These are phyloP conservation scores for Thryonomys swinderianus DNA, from an alignment of 2,113 vertebrate species.

Conservation along the genomic window DNA sequence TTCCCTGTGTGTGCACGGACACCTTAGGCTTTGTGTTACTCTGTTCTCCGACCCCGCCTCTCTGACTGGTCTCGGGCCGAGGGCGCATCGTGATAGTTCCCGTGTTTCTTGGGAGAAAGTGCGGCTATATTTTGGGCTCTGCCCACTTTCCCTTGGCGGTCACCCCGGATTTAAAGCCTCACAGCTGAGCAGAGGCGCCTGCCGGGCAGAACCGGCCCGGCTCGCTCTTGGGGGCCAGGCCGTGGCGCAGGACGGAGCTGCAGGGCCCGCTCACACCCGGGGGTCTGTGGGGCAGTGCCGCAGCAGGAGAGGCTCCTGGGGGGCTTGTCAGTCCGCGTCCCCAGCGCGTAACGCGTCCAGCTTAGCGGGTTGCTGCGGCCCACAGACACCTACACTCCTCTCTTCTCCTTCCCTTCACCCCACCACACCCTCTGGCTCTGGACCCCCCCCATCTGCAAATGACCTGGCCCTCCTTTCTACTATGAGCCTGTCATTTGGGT, in stretches of 20 bases:
- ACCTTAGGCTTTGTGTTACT: slow-evolving; percentile 51
- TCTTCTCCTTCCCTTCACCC: too few species aligned
- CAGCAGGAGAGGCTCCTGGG: neutral
- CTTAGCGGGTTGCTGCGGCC: neutral
- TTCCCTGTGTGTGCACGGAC: slow-evolving; percentile 7
- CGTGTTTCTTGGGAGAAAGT: neutral
- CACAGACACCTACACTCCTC: neutral
- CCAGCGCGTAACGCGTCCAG: neutral
- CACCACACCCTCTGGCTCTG: neutral
- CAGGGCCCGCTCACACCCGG: rapidly evolving
- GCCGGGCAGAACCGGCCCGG: neutral
- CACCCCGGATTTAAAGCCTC: neutral
- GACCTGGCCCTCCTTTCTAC: neutral
- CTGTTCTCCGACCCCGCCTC: neutral
- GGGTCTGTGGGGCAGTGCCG: rapidly evolving
- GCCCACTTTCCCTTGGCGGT: rapidly evolving
- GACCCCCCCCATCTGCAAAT: neutral
- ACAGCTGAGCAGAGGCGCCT: too few species aligned
- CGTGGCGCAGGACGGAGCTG: too few species aligned
- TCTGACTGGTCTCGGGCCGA: neutral
- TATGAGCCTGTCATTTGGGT: neutral
- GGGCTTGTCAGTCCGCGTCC: neutral
- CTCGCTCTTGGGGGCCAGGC: neutral
- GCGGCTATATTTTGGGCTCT: neutral
- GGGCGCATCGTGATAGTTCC: rapidly evolving